Percentiles rank a stretch among this genome's conserved stretches.
Evolutionary conservation across 1,140 invertebrate genomes (phyloP).

Genomic region (Magallana angulata): DNA sequence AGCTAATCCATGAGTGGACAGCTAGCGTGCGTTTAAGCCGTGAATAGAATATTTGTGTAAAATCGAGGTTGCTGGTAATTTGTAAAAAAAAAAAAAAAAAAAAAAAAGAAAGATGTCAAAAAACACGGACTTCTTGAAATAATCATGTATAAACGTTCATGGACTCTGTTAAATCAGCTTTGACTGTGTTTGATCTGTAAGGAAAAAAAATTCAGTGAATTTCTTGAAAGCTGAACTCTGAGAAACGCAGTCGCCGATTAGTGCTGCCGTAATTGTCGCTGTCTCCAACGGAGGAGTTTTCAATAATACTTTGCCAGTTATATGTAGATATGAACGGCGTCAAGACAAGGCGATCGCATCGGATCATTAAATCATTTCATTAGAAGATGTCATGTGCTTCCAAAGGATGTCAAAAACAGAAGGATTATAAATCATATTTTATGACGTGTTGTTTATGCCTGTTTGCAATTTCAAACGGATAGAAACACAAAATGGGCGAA

Average conservation of each 20-base stretch:
- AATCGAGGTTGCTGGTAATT: background rate
- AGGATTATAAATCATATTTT: background rate
- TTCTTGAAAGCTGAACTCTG: background rate
- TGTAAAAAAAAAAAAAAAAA: too few relatives aligned
- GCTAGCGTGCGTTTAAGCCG: background rate
- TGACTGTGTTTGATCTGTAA: background rate
- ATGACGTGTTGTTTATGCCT: background rate
- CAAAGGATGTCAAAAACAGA: constrained; percentile 25
- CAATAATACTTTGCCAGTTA: background rate
- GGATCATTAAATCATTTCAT: constrained; percentile 9
- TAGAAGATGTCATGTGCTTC: background rate
- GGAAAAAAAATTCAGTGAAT: background rate
- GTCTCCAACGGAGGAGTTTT: background rate
- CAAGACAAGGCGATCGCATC: background rate
- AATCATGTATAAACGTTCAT: background rate
- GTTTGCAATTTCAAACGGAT: background rate
- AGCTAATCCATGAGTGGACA: background rate
- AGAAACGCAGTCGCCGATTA: background rate
- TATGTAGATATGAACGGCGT: constrained; percentile 27
- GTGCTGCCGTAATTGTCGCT: background rate
- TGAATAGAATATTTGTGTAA: constrained; percentile 1
- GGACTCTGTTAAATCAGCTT: background rate
- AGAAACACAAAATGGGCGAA: constrained; percentile 44
- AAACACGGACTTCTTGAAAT: background rate
- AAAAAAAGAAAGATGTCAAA: background rate